Conservation (phyloP, 1,140 invertebrate species). For the Idris sp. region DNA sequence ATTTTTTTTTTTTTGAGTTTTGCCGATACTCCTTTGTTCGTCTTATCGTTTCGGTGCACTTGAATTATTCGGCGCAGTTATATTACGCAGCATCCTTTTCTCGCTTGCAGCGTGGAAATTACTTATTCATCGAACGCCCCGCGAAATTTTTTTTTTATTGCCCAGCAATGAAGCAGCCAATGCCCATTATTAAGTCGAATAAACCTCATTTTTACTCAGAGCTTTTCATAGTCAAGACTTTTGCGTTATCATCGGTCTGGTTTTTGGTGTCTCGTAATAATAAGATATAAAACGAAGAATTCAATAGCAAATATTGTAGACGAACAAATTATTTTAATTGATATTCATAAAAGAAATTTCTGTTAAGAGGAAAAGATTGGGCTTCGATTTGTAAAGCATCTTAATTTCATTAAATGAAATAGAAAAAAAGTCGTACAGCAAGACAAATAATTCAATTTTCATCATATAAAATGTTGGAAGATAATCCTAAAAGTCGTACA, state of each 20-base stretch:
- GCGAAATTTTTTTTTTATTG: slow-evolving; percentile 27
- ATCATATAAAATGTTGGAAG: slow-evolving; percentile 11
- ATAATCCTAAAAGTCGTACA: background rate
- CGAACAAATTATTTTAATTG: too few relatives aligned
- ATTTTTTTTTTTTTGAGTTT: slow-evolving; percentile 30
- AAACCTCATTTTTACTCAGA: slow-evolving; percentile 16
- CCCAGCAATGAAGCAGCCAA: slow-evolving; percentile 22
- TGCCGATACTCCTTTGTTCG: slow-evolving; percentile 33
- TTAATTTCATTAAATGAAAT: too few relatives aligned
- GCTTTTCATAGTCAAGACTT: slow-evolving; percentile 19
- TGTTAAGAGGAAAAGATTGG: background rate
- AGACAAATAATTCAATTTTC: slow-evolving; percentile 20
- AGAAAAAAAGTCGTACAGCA: background rate
- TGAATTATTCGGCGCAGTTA: slow-evolving; percentile 42
- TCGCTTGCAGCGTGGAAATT: slow-evolving; percentile 25
- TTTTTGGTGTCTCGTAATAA: too few relatives aligned
- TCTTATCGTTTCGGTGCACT: slow-evolving; percentile 37
- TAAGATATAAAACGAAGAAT: too few relatives aligned
- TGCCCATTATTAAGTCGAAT: slow-evolving; percentile 31
- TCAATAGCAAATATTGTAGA: too few relatives aligned
- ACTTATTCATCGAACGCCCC: slow-evolving; percentile 39
- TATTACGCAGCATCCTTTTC: slow-evolving; percentile 45
- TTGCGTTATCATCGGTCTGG: slow-evolving; percentile 16
- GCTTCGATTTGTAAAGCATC: background rate
- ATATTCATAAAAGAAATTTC: too few relatives aligned